A percentile compares a stretch with the other conserved stretches of the same genome.
These are phyloP conservation scores for Ciconia maguari DNA, from an alignment of 2,113 vertebrate species.

Conservation along the genomic window DNA sequence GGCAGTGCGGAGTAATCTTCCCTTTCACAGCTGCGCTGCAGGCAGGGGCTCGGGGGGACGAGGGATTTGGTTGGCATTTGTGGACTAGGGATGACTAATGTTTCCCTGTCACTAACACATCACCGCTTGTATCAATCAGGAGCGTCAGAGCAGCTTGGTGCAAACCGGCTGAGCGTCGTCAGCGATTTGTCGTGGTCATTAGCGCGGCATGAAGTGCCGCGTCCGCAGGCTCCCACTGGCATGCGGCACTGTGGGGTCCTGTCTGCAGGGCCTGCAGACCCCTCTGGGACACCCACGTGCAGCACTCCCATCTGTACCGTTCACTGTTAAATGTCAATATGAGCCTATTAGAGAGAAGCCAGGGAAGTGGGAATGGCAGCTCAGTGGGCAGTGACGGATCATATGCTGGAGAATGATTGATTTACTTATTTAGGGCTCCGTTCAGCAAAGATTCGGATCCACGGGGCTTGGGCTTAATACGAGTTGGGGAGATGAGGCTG, in stretches of 20 bases:
- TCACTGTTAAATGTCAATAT: background rate
- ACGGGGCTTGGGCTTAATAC: background rate
- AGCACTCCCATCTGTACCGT: background rate
- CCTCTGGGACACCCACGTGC: background rate
- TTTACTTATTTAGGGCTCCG: background rate
- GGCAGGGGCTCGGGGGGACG: rapidly evolving
- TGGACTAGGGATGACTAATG: background rate
- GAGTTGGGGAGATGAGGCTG: background rate
- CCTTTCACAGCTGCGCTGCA: background rate
- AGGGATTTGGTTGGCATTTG: background rate
- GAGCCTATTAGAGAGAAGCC: background rate
- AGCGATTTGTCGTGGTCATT: background rate
- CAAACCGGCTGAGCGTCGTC: rapidly evolving
- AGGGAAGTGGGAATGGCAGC: background rate
- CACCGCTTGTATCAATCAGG: background rate
- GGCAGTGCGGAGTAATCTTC: background rate
- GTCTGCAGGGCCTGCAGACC: background rate
- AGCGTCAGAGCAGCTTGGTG: background rate
- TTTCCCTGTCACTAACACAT: background rate
- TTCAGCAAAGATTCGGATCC: constrained; percentile 2
- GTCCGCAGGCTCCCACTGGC: background rate
- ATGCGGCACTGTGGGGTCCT: background rate
- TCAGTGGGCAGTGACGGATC: background rate
- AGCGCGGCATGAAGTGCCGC: rapidly evolving
- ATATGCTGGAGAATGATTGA: background rate